Evolutionary conservation across 2,797 vertebrate species (phyloP), one percentile per base, ranked within the genome.

Genomic region (Periparus ater): DNA sequence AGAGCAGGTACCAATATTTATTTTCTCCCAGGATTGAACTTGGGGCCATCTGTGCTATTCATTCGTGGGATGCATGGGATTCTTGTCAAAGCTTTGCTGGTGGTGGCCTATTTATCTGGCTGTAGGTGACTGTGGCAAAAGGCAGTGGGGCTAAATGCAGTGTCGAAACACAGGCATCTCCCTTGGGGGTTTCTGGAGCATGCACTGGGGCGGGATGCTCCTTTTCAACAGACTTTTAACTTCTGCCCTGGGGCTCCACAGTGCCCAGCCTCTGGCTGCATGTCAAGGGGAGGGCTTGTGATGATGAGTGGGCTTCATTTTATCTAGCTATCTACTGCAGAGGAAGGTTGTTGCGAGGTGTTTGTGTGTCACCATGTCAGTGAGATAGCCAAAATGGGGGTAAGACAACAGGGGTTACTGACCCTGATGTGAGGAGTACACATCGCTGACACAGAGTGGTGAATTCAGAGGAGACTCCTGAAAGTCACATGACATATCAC

Each of bases 201-300:
- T 55, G 40, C 11, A 1, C 32, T 17, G 32, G 34, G 13, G 5
- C 4, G 9, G 25, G 23, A 10, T 44, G 32, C 47, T 71, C 6
- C 50, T 70, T 79, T 72, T 54, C 60, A 19, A 17, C 17, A 26
- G 54, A 63, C 16, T 44, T 89, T 44, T n/a, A 10, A 15, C 51
- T 62, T 30, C 3, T 9, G 40, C 17, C 1, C 2, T 32, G 30
- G 26, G 17, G 22, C 40, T 84, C 21, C 0, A 0, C 0, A 0
- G 30, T 71, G 32, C 36, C 29, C 20, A 23, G 22, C 32, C 21
- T 36, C n/a, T 42, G 55, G 17, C 44, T 72, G 23, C 0, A 0
- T 61, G 19, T 29, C 45, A 67, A 45, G 29, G 11, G 21, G 10
- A 70, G 21, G 13, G 44, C 58, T 67, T 57, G 62, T 53, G 25